These are phyloP conservation scores for Junonia oenone DNA, from an alignment of 2,888 invertebrate species.

Conservation along the genomic window DNA sequence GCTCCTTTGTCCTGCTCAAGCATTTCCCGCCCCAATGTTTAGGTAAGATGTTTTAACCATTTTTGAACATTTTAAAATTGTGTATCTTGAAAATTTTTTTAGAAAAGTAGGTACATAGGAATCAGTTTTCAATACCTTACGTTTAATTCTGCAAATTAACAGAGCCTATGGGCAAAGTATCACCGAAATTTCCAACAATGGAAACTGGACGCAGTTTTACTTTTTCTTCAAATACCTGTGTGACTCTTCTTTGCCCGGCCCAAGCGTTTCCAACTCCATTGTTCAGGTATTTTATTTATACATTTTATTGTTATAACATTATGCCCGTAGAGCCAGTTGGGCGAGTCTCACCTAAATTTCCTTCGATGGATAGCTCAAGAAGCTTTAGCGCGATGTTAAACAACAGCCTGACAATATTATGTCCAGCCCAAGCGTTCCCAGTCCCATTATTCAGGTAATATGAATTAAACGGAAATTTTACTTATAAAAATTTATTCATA, in stretches of 20 bases:
- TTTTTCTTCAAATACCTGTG: conserved; percentile 66
- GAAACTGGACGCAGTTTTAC: conserved; percentile 74
- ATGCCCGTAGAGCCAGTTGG: conserved; percentile 81
- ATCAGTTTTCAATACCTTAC: neutral
- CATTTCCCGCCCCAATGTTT: conserved; percentile 85
- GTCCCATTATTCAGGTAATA: conserved; percentile 85
- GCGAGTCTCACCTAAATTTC: conserved; percentile 81
- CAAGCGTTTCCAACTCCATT: conserved; percentile 86
- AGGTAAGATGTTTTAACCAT: conserved; percentile 75
- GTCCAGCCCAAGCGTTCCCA: conserved; percentile 88
- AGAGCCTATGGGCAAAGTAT: conserved; percentile 90
- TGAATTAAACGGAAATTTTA: conserved; percentile 17
- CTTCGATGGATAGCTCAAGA: conserved; percentile 82
- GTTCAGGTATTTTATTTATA: conserved; percentile 82
- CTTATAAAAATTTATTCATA: conserved; percentile 45
- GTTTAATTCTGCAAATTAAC: conserved; percentile 39
- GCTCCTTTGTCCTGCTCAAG: conserved; percentile 82
- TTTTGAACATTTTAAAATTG: neutral
- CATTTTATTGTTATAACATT: conserved; percentile 39
- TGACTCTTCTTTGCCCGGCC: conserved; percentile 84
- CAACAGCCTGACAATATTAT: conserved; percentile 81
- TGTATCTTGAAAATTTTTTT: neutral
- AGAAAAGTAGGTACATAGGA: neutral
- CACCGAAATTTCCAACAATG: conserved; percentile 82
- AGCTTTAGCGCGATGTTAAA: conserved; percentile 76